Base-by-base conservation (phyloP, 2,113 vertebrate genomes). In the Rhinolophus sinicus region DNA sequence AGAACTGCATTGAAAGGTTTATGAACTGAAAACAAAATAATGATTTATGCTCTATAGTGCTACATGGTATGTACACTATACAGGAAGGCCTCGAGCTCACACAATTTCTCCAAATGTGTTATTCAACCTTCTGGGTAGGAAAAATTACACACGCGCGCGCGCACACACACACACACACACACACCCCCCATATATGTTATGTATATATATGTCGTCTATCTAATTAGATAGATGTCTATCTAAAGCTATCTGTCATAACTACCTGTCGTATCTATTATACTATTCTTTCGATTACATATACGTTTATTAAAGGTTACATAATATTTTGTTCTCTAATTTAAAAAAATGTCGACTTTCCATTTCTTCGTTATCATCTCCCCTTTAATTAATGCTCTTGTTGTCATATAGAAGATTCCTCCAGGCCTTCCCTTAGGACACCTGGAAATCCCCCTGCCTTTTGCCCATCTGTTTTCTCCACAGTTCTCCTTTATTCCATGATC, bases 381-480 rank as follows among this genome's bases (percentile, higher is more conserved):
- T 70, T 96, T 95, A 81, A 94, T 94, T 88, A 91, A 86, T 86
- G 77, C 21, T 89, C 73, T 86, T 65, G 40, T 54, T 56, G 24
- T 91, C 33, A 2, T 26, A 11, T 5, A 58, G 50, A 81, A 52
- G 73, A 77, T 73, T 81, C 85, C 81, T 81, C 56, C 92, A 50
- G 87, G 56, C 70, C 90, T 77, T 90, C 58, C n/a, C 64, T 89
- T 72, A 35, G 73, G 92, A 84, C 92, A 80, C 15, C 88, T 33
- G 16, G 93, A 90, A 94, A 91, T 94, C 90, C 95, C 75, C 52
- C 87, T 90, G 50, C 76, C 83, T 96, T 87, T 58, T 62, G 75
- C 76, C 96, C 96, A 94, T 93, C 89, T 95, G 88, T 87, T 92
- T 90, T 93, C 85, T n/a, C 83, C 69, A 35, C 64, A 47, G 82